Evolutionary conservation across 2,113 vertebrate genomes (phyloP).

Genomic region (Chauna torquata): DNA sequence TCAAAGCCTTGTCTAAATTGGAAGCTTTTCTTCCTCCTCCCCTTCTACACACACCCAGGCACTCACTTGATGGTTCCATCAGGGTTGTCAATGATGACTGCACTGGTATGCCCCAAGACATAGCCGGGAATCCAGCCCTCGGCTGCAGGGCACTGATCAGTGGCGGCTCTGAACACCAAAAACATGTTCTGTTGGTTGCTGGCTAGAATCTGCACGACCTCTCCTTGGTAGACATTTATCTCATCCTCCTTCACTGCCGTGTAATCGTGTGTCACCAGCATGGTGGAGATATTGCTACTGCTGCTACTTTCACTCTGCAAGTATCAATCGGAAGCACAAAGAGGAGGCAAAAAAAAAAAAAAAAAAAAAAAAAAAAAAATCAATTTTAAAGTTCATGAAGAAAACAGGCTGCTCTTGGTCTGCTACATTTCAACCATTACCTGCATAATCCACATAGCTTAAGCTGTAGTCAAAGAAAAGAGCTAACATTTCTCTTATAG

Average conservation of each 20-base stretch:
- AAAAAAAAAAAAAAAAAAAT: neutral
- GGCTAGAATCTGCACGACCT: conserved; percentile 98
- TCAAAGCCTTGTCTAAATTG: neutral
- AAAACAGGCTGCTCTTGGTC: neutral
- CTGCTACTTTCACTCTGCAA: conserved; percentile 99
- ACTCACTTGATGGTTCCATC: conserved; percentile 96
- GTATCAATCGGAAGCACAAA: neutral
- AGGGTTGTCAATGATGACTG: conserved; percentile 88
- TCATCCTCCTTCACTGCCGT: conserved; percentile 99
- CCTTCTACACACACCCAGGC: neutral
- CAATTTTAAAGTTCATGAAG: neutral
- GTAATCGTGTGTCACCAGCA: conserved; percentile 99
- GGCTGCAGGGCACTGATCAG: conserved; percentile 95
- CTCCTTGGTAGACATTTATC: conserved; percentile 96
- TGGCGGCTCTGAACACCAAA: conserved; percentile 98
- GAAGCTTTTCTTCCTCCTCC: neutral
- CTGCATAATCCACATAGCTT: neutral
- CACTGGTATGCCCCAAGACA: conserved; percentile 96
- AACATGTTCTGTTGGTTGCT: conserved; percentile 99
- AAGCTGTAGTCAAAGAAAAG: neutral
- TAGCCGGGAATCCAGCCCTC: conserved; percentile 99
- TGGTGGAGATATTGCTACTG: conserved; percentile 99
- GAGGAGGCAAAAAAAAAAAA: neutral
- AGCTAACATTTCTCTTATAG: neutral
- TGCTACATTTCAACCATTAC: neutral